A percentile compares a stretch with the other conserved stretches of the same genome.
phyloP scores from a whole-genome alignment of 2,113 vertebrate genomes.

The Hemiprocne comata region DNA sequence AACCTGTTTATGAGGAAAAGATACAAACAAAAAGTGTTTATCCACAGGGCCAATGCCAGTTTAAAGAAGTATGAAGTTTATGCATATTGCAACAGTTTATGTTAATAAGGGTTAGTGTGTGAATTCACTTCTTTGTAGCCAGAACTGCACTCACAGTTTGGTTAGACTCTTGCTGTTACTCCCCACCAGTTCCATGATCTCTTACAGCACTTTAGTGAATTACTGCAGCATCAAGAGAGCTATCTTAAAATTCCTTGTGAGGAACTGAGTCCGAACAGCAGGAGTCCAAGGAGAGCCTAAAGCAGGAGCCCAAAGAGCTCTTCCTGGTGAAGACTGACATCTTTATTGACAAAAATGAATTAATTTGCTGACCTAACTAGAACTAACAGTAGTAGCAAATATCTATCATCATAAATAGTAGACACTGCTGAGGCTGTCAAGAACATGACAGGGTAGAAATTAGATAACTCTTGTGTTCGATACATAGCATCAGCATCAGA shows the following conservation, averaged over 20 bases:
- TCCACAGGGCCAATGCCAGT: not conserved
- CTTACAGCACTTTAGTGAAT: not conserved
- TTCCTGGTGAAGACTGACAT: not conserved
- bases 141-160: not conserved
- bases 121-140: not conserved
- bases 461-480: not conserved
- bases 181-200: not conserved
- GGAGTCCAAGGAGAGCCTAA: not conserved
- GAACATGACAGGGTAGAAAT: not conserved
- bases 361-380: not conserved
- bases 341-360: not conserved
- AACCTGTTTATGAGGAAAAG: not conserved
- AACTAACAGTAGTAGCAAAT: not conserved
- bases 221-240: not conserved
- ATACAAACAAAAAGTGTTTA: not conserved
- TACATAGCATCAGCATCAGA: not conserved
- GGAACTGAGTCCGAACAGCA: not conserved
- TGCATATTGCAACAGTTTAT: not conserved
- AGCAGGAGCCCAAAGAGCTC: not conserved
- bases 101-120: not conserved
- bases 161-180: not conserved
- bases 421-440: not conserved
- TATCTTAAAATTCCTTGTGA: not conserved
- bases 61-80: not conserved
- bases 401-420: not conserved